These are phyloP conservation scores for Platerodrilus igneus DNA, from an alignment of 2,888 invertebrate genomes.

Conservation along the genomic window DNA sequence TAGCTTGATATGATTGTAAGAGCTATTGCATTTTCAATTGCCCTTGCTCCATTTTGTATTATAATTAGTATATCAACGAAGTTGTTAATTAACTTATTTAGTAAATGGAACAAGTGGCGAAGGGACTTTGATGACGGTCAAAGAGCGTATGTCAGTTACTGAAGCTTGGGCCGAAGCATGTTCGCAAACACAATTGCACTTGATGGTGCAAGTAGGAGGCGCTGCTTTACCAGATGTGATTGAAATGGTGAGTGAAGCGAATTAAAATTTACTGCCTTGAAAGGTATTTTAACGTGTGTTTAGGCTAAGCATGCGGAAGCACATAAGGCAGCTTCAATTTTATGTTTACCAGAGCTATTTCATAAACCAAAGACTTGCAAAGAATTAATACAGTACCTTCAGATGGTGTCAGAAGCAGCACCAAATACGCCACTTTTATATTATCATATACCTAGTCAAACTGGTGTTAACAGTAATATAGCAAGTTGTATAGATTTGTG, in stretches of 20 bases:
- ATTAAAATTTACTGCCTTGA: not conserved
- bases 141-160: constrained; percentile 62
- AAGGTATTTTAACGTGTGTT: not conserved
- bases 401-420: constrained; percentile 62
- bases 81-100: constrained; percentile 43
- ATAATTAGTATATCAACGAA: constrained; percentile 3
- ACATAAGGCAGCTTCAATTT: constrained; percentile 60
- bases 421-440: constrained; percentile 73
- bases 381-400: constrained; percentile 63
- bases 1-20: no score
- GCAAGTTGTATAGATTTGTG: not conserved
- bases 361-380: constrained; percentile 60
- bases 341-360: constrained; percentile 73
- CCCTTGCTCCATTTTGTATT: not conserved
- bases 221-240: constrained; percentile 62
- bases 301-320: constrained; percentile 67
- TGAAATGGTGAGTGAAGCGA: constrained; percentile 62
- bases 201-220: constrained; percentile 73
- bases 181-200: constrained; percentile 52
- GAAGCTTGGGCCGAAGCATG: constrained; percentile 62
- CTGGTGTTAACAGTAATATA: constrained; percentile 66
- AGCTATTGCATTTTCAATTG: no score
- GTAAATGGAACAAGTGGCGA: constrained; percentile 81
- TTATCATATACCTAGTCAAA: constrained; percentile 74
- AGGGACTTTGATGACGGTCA: constrained; percentile 61